phyloP scores from a whole-genome alignment of 2,888 invertebrate genomes.

The Megalurothrips usitatus region DNA sequence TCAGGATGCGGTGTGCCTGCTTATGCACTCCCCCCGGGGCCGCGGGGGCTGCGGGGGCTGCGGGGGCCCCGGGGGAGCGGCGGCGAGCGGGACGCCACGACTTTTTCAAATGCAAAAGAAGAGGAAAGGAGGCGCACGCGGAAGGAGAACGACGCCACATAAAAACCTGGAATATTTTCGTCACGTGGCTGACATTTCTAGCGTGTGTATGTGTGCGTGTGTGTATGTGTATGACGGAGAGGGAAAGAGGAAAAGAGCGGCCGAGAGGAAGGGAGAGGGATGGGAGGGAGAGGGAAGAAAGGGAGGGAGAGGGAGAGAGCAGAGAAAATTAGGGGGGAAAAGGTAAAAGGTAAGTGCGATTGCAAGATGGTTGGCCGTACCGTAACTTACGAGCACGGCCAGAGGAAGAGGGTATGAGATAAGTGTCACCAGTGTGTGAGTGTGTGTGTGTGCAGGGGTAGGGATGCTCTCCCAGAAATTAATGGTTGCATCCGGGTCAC shows the following conservation, averaged over 20 bases:
- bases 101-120: slow-evolving; percentile 25
- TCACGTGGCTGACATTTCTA: slow-evolving; percentile 8
- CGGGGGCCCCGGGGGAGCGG: not conserved
- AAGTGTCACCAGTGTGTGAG: no score
- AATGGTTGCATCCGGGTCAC: no score
- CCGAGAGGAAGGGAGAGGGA: not conserved
- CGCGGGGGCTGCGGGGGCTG: not conserved
- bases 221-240: not conserved
- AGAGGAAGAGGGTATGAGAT: no score
- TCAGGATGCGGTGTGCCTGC: no score
- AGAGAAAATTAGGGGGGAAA: not conserved
- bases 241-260: not conserved
- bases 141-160: slow-evolving; percentile 17
- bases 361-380: no score
- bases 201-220: not conserved
- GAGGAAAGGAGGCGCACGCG: slow-evolving; percentile 10
- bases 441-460: no score
- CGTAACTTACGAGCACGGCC: no score
- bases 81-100: not conserved
- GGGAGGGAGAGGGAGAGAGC: not conserved
- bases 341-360: not conserved
- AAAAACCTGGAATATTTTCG: slow-evolving; percentile 18
- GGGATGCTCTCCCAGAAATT: no score
- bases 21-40: not conserved
- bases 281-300: not conserved